Evolutionary conservation across 1,140 invertebrate species (phyloP).

Genomic region (Episyrphus balteatus): DNA sequence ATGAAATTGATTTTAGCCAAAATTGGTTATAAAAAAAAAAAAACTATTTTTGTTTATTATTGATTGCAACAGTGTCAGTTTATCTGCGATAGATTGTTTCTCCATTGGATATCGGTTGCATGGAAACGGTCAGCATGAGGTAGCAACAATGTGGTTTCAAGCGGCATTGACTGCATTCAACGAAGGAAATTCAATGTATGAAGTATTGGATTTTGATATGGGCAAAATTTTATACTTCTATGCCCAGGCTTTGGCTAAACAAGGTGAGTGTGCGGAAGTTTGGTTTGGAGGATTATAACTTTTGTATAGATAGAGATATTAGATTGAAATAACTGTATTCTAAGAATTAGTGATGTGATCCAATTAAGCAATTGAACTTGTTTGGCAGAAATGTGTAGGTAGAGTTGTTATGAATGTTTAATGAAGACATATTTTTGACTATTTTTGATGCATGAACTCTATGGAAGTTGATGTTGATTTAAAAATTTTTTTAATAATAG

Average conservation of each 20-base stretch:
- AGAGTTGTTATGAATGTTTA: no score
- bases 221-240: constrained; percentile 1
- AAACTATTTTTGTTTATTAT: background rate
- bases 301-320: no score
- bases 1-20: background rate
- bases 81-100: constrained; percentile 4
- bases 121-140: background rate
- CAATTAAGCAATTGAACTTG: no score
- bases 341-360: no score
- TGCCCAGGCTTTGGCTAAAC: background rate
- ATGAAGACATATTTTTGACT: no score
- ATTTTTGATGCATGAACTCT: no score
- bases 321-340: no score
- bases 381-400: no score
- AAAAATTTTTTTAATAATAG: no score
- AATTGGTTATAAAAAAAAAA: background rate
- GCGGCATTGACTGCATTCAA: background rate
- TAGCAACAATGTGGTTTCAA: constrained; percentile 3
- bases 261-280: background rate
- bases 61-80: background rate
- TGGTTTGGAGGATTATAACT: no score
- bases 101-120: constrained; percentile 2
- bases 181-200: background rate
- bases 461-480: no score
- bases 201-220: background rate